Percentiles rank a stretch among this genome's conserved stretches.
phyloP scores from a whole-genome alignment of 92 coral and sea anemone species.

The Zoanthus sociatus region DNA sequence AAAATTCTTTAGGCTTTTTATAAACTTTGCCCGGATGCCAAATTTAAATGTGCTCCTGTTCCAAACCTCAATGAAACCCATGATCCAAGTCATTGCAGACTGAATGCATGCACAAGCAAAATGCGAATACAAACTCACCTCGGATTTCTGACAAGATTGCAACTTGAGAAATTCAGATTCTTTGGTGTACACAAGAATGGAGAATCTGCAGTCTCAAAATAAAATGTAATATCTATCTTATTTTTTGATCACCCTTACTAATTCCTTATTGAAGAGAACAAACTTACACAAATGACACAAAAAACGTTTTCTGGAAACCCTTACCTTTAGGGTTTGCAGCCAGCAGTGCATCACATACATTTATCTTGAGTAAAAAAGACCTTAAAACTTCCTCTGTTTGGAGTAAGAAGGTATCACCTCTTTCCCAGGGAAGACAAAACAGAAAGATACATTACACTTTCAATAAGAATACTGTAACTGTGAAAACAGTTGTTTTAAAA shows the following conservation, averaged over 20 bases:
- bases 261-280: no score
- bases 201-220: constrained; percentile 83
- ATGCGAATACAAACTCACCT: constrained; percentile 50
- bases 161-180: constrained; percentile 81
- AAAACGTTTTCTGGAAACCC: background rate
- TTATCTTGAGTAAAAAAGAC: constrained; percentile 88
- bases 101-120: background rate
- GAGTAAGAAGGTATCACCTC: constrained; percentile 76
- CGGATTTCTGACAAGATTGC: constrained; percentile 67
- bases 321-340: constrained; percentile 89
- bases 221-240: background rate
- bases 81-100: background rate
- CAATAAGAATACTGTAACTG: no score
- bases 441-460: no score
- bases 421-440: background rate
- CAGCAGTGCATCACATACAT: constrained; percentile 85
- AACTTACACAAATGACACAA: no score
- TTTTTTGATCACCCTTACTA: background rate
- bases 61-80: no score
- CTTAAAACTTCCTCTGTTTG: constrained; percentile 88
- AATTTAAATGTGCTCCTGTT: no score
- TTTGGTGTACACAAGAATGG: constrained; percentile 87
- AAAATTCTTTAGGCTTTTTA: no score
- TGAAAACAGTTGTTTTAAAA: no score
- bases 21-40: no score